phyloP scores from a whole-genome alignment of 1,140 invertebrate species.

The Nymphalis io region DNA sequence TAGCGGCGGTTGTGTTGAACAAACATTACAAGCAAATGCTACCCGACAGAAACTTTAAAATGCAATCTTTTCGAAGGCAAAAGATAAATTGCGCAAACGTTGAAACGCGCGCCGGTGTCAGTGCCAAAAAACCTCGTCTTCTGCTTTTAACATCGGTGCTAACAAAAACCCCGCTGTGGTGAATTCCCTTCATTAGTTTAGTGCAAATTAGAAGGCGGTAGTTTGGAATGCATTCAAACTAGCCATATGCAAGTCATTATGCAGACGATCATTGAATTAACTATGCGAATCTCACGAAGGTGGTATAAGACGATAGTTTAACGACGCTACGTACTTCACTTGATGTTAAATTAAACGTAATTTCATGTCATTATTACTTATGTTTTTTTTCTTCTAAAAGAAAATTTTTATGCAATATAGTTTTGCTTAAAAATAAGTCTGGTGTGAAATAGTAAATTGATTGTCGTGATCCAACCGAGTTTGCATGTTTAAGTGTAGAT shows the following conservation, averaged over 20 bases:
- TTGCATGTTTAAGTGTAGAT: slow-evolving; percentile 71
- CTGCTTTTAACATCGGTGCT: slow-evolving; percentile 27
- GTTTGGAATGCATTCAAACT: slow-evolving; percentile 56
- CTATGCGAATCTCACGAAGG: slow-evolving; percentile 53
- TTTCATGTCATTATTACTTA: no score
- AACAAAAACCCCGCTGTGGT: slow-evolving; percentile 61
- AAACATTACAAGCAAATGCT: slow-evolving; percentile 70
- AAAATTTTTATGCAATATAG: background rate
- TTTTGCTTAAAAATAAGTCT: background rate
- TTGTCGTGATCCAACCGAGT: slow-evolving; percentile 58
- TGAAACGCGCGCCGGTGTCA: slow-evolving; percentile 59
- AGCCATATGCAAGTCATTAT: slow-evolving; percentile 74
- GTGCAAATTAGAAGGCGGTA: slow-evolving; percentile 67
- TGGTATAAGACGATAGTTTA: slow-evolving; percentile 40
- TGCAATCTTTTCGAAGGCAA: slow-evolving; percentile 66
- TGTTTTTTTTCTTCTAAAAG: no score
- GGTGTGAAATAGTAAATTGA: slow-evolving; percentile 28
- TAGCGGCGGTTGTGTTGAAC: slow-evolving; percentile 33
- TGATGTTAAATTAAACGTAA: no score
- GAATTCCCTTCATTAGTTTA: slow-evolving; percentile 53
- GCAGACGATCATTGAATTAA: slow-evolving; percentile 76
- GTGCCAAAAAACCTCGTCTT: slow-evolving; percentile 58
- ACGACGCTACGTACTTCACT: slow-evolving; percentile 18
- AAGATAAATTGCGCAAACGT: slow-evolving; percentile 73
- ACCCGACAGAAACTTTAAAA: slow-evolving; percentile 70